Conservation (phyloP, 2,113 vertebrate species). For the Colaptes auratus region DNA sequence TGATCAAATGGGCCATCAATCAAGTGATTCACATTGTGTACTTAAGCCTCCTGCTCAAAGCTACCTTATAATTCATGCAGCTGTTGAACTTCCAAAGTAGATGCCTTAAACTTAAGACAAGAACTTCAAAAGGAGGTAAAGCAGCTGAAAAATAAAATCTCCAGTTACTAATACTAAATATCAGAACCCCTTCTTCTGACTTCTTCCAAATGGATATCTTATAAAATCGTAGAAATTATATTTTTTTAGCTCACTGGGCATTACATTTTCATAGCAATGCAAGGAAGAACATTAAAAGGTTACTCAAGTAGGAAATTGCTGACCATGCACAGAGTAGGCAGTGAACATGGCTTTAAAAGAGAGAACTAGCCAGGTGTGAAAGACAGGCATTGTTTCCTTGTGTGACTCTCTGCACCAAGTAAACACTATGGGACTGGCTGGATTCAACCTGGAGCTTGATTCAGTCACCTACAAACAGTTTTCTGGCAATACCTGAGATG, state of each 20-base stretch:
- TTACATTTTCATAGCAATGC: background rate
- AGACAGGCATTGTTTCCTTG: background rate
- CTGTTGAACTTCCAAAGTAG: background rate
- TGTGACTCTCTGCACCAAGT: background rate
- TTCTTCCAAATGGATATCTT: background rate
- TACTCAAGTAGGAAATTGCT: slow-evolving; percentile 12
- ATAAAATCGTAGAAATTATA: background rate
- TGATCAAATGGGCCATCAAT: slow-evolving; percentile 55
- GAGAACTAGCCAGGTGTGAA: slow-evolving; percentile 1
- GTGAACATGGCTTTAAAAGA: background rate
- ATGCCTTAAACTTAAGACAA: background rate
- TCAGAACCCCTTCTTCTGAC: background rate
- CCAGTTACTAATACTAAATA: background rate
- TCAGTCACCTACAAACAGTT: background rate
- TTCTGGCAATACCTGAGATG: background rate
- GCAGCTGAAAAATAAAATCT: background rate
- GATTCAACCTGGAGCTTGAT: background rate
- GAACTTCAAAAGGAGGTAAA: background rate
- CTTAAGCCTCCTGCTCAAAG: slow-evolving; percentile 39
- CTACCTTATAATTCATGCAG: slow-evolving; percentile 20
- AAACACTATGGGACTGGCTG: background rate
- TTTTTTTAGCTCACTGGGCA: background rate
- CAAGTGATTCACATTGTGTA: slow-evolving; percentile 41
- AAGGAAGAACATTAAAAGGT: background rate
- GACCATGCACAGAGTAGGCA: background rate